phyloP scores from a whole-genome alignment of 2,888 invertebrate species.

The Embidobia sp. region DNA sequence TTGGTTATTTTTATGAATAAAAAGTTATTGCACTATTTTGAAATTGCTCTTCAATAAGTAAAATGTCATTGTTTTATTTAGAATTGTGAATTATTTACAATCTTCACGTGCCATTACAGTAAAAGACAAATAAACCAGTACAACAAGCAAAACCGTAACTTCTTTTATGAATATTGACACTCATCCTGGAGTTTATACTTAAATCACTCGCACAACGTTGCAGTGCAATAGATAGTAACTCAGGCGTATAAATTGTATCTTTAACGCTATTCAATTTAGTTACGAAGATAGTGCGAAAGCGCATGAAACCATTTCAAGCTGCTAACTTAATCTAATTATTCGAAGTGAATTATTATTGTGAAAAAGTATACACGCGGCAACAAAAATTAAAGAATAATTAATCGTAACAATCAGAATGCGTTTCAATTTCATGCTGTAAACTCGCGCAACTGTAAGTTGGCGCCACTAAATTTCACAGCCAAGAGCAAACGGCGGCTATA shows the following conservation, averaged over 20 bases:
- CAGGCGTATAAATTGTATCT: conserved; percentile 4
- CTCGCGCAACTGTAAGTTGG: neutral
- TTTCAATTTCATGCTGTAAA: too few relatives aligned
- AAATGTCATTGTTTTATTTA: too few relatives aligned
- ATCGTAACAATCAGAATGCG: neutral
- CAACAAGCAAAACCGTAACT: neutral
- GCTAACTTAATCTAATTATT: neutral
- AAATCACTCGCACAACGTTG: conserved; percentile 17
- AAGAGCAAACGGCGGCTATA: neutral
- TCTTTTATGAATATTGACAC: conserved; percentile 4
- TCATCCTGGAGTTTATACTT: conserved; percentile 8
- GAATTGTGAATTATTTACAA: too few relatives aligned
- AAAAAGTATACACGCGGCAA: neutral
- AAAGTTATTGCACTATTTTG: too few relatives aligned
- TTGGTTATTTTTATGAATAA: too few relatives aligned
- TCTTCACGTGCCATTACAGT: too few relatives aligned
- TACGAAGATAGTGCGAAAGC: neutral
- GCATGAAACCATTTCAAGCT: neutral
- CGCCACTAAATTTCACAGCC: neutral
- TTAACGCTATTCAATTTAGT: conserved; percentile 7
- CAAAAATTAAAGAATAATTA: too few relatives aligned
- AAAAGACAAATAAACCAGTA: too few relatives aligned
- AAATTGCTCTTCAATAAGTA: too few relatives aligned
- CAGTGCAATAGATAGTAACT: conserved; percentile 12
- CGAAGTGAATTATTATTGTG: neutral